Base-by-base conservation (phyloP, 2,888 invertebrate genomes). In the Eledona agricola region DNA sequence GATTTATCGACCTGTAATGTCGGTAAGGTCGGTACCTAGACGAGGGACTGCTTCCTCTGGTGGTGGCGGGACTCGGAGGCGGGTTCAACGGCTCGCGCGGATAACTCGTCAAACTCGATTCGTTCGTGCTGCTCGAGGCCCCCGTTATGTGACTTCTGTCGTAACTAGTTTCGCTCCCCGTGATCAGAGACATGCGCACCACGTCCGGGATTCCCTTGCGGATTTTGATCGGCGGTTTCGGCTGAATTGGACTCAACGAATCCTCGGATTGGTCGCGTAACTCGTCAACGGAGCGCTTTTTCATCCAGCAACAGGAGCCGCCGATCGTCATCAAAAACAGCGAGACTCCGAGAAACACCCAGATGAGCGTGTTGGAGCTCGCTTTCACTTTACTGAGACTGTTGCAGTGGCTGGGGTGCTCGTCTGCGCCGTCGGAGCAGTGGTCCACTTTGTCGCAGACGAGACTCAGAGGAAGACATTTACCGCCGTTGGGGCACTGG, bases 11-110 rank as follows among this genome's bases (percentile, higher is more conserved):
- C 13, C 34, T 32, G 17, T 45, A 45, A 45, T 45, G 45, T 26
- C 34, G 20, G 46, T 70, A 70, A 1, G 70, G 70, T 7, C 65
- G 62, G 43, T 89, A 86, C 7, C 85, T 78, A 3, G 81, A 78
- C 1, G 78, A 80, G 62, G 80, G 83, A 69, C 82, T 85, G 55
- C 80, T 81, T 17, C 73, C 75, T 46, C 77, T 60, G 2, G 81
- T 81, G 1, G 88, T 87, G 6, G 93, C 93, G 1, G 95, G 95
- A 72, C 89, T 89, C 1, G 94, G 94, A 7, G 95, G 95, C 20
- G 95, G 95, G 78, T 95, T 95, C 20, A 93, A 81, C 0, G 90
- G 89, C 70, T 90, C 90, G 46, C 87, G 83, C n/a, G 94, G 92
- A 77, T 92, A 92, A 38, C 81, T 78, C 1, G 77, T 77, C 4